Base-by-base conservation (phyloP, 2,888 invertebrate species). In the Thecophora atra region DNA sequence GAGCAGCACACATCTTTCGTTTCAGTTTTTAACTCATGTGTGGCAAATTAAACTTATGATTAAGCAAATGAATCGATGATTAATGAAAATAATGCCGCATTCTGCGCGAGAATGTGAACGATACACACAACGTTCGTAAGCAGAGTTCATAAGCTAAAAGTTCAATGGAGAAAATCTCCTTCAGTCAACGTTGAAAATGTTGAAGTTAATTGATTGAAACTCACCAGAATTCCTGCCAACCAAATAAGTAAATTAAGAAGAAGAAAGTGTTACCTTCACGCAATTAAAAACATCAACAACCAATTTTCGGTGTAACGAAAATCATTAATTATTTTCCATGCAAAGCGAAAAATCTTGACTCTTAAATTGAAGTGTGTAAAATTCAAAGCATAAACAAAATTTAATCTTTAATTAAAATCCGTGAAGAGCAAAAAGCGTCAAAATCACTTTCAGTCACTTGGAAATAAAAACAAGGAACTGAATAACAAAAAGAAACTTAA, bases 231-330 rank as follows among this genome's bases (percentile, higher is more conserved):
- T 17, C n/a, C n/a, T 5, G 51, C 5, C 7, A 26, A 65, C 68
- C n/a, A 21, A n/a, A 19, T 51, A 8, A 44, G 5, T 15, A 71
- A 62, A n/a, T 37, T 70, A 44, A 70, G 62, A 21, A 21, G 17
- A 28, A 71, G 66, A 21, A 66, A 30, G 37, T 65, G 65, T 71
- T 26, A 47, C 28, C 15, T 21, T 44, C 54, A 24, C n/a, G 24
- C 26, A 17, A 69, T 69, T 63, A 58, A 63, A 64, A 58, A 44
- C 58, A 68, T 64, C 70, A 70, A 28, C 30, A 51, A 47, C 28
- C 44, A 68, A 63, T 72, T n/a, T n/a, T n/a, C n/a, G n/a, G n/a
- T n/a, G n/a, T n/a, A n/a, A n/a, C n/a, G 42, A n/a, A 54, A 28
- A 30, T 42, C 66, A 60, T 30, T 47, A 21, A 60, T 44, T 26